Conservation (phyloP, 1,140 invertebrate genomes). For the Ceratitis capitata region DNA sequence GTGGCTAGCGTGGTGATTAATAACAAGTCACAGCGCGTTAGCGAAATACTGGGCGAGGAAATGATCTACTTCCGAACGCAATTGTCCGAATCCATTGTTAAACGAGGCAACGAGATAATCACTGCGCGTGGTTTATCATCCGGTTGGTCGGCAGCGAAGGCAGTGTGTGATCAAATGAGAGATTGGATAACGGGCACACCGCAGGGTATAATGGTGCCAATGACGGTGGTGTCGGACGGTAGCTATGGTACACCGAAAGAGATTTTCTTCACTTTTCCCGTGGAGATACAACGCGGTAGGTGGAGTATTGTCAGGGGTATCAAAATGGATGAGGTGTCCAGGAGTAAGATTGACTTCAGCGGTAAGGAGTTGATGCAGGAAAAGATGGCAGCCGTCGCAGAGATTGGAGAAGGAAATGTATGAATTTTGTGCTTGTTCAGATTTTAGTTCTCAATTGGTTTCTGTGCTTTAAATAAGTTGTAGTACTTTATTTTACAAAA, state of each 20-base stretch:
- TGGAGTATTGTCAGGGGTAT: constrained; percentile 16
- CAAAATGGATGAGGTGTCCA: background rate
- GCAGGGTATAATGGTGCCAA: background rate
- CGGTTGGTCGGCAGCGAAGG: background rate
- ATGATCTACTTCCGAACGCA: background rate
- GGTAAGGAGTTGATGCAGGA: constrained; percentile 2
- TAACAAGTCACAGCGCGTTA: background rate
- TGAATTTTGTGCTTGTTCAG: background rate
- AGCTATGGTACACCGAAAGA: constrained; percentile 20
- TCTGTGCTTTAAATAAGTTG: too few relatives aligned
- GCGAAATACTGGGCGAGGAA: background rate
- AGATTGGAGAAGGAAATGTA: background rate
- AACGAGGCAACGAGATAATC: background rate
- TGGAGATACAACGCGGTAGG: background rate
- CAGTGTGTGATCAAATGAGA: background rate
- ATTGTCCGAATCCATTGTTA: background rate
- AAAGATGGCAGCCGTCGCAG: background rate
- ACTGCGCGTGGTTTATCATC: background rate
- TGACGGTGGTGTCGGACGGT: background rate
- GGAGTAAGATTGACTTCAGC: background rate
- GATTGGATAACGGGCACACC: background rate
- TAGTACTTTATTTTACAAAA: background rate
- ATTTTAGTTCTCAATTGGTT: background rate
- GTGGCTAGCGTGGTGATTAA: background rate
- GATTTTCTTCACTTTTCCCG: background rate